Conservation (phyloP, 2,888 invertebrate species). For the Gerosis bhagava region DNA sequence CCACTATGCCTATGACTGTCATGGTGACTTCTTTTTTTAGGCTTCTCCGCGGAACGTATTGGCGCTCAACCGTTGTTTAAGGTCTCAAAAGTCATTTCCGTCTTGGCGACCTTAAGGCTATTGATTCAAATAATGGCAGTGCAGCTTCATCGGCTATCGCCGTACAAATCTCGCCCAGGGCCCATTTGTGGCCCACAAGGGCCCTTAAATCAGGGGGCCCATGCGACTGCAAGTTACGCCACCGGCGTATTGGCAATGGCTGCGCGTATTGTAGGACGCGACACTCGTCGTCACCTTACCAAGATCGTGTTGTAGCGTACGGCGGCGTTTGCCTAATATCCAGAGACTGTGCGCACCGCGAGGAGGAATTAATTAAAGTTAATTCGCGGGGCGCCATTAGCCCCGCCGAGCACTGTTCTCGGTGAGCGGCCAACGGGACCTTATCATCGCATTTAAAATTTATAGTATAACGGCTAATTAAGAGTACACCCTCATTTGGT, state of each 20-base stretch:
- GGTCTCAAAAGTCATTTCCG: too few relatives aligned
- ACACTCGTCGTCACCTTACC: conserved; percentile 2
- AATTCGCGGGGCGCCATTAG: conserved; percentile 64
- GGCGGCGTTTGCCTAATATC: conserved; percentile 33
- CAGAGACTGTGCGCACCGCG: conserved; percentile 35
- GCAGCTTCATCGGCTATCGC: too few relatives aligned
- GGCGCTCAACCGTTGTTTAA: too few relatives aligned
- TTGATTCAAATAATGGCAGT: too few relatives aligned
- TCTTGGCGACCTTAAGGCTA: too few relatives aligned
- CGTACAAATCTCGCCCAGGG: too few relatives aligned
- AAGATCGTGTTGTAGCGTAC: conserved; percentile 8
- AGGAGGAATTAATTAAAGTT: conserved; percentile 67
- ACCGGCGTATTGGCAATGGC: not conserved
- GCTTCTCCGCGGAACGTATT: too few relatives aligned
- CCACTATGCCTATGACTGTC: too few relatives aligned
- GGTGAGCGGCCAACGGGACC: conserved; percentile 62
- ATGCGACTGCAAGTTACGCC: too few relatives aligned
- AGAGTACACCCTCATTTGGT: conserved; percentile 65
- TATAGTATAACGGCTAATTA: conserved; percentile 76
- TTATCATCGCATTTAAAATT: conserved; percentile 74
- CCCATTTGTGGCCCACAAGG: too few relatives aligned
- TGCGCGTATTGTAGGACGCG: not conserved
- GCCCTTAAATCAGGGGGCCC: too few relatives aligned
- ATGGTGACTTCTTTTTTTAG: too few relatives aligned
- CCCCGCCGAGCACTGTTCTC: conserved; percentile 48